These are phyloP conservation scores for Muscicapa comitata DNA, from an alignment of 2,797 vertebrate genomes.

Conservation along the genomic window DNA sequence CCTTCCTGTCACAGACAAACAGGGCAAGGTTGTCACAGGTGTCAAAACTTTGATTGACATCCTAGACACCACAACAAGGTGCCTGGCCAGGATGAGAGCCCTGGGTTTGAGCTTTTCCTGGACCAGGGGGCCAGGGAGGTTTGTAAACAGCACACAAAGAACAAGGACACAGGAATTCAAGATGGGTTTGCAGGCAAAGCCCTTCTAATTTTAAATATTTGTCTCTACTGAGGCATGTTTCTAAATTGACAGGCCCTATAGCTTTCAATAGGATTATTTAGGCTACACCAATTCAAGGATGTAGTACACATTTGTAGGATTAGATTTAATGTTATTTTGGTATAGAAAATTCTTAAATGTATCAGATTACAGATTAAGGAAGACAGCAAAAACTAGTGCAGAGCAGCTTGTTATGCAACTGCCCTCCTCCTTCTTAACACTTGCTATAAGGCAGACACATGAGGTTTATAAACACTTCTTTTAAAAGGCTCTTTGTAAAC, in stretches of 20 bases:
- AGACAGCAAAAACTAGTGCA: background rate
- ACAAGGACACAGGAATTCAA: background rate
- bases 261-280: slow-evolving; percentile 8
- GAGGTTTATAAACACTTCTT: background rate
- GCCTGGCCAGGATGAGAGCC: background rate
- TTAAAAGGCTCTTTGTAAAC: background rate
- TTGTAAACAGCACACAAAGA: accelerated
- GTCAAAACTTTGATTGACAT: background rate
- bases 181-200: background rate
- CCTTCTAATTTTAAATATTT: background rate
- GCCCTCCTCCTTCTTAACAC: background rate
- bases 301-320: background rate
- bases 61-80: background rate
- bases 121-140: background rate
- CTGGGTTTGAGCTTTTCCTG: background rate
- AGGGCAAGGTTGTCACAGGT: background rate
- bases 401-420: background rate
- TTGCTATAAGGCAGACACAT: background rate
- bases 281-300: background rate
- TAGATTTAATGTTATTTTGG: background rate
- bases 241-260: background rate
- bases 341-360: background rate
- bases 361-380: slow-evolving; percentile 24
- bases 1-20: background rate
- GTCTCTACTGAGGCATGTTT: background rate